Evolutionary conservation across 1,140 invertebrate species (phyloP), one percentile per base, ranked within the genome.

Genomic region (Adelges cooleyi): DNA sequence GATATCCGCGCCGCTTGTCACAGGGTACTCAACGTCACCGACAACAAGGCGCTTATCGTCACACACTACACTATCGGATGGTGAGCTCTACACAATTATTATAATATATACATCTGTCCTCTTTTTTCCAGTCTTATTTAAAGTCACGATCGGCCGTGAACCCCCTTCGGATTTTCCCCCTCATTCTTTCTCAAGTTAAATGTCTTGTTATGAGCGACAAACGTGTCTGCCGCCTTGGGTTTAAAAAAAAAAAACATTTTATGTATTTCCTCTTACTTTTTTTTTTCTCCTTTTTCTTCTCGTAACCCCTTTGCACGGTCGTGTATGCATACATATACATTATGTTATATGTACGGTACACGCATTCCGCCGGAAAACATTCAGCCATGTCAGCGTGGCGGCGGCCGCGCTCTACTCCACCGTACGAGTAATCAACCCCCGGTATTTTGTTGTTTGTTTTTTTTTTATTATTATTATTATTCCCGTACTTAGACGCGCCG

Each of bases 61-160:
- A 84, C 86, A 0, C 86, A 89, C 72, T 80, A 82, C 69, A 83
- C 82, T 15, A 82, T 77, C 65, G 82, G 82, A 71, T 84, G 82
- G 82, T 84, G 74, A 78, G 72, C 71, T n/a, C n/a, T n/a, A n/a
- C 51, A 53, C n/a, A 11, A 38, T 18, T 17, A 3, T 5, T 5
- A n/a, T 51, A 51, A 25, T 27, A 23, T 51, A 25, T 27, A 15
- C 15, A 27, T 17, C 27, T n/a, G n/a, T n/a, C n/a, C n/a, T n/a
- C n/a, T n/a, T n/a, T n/a, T n/a, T n/a, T n/a, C n/a, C n/a, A n/a
- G n/a, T n/a, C n/a, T n/a, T n/a, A n/a, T n/a, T n/a, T n/a, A n/a
- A n/a, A n/a, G n/a, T n/a, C n/a, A n/a, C n/a, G n/a, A n/a, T n/a
- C n/a, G n/a, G n/a, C n/a, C n/a, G n/a, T n/a, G n/a, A n/a, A n/a